phyloP scores from a whole-genome alignment of 2,113 vertebrate species.

The Boulengeromyrus knoepffleri region DNA sequence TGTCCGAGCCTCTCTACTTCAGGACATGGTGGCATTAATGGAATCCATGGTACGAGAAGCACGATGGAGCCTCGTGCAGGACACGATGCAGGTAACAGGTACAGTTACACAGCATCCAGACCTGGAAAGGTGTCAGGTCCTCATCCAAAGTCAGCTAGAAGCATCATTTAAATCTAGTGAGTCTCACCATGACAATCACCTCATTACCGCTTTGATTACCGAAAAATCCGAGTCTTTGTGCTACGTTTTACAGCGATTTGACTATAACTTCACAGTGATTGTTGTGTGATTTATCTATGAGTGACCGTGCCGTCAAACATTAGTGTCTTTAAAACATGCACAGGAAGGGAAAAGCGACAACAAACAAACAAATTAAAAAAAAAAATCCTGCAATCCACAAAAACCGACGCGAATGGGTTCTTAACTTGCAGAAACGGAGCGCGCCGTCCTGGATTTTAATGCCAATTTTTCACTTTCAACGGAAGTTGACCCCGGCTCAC shows the following conservation, averaged over 20 bases:
- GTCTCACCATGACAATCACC: not conserved
- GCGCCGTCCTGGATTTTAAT: not conserved
- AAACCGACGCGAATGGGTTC: not conserved
- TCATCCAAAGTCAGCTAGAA: not conserved
- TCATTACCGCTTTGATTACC: not conserved
- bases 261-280: not conserved
- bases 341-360: not conserved
- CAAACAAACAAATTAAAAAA: not conserved
- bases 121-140: not conserved
- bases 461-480: not conserved
- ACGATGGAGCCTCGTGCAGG: not conserved
- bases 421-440: not conserved
- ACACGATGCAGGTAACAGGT: not conserved
- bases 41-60: not conserved
- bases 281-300: not conserved
- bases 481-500: not conserved
- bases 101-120: not conserved
- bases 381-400: not conserved
- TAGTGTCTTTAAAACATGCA: not conserved
- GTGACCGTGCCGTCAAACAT: not conserved
- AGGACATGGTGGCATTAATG: not conserved
- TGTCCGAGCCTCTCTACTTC: not conserved
- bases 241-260: not conserved
- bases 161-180: not conserved
- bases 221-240: not conserved